Evolutionary conservation across 2,888 invertebrate species (phyloP).

Genomic region (Dryococelus australis): DNA sequence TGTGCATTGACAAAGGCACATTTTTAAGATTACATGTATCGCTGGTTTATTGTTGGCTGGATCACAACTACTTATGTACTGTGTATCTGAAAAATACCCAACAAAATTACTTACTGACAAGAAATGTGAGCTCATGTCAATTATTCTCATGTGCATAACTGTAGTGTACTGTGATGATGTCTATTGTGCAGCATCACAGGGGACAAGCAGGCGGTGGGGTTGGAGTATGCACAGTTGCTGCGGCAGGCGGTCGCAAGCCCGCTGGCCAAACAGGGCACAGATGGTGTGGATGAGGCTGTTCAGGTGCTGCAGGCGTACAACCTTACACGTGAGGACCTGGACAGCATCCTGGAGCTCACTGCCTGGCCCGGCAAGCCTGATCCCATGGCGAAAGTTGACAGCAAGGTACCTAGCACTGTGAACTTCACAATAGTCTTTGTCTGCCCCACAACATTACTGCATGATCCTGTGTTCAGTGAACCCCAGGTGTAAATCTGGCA

Average conservation of each 20-base stretch:
- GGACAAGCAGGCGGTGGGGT: slow-evolving; percentile 80
- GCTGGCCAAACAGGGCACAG: slow-evolving; percentile 70
- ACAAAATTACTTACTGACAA: no score
- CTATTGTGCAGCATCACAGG: slow-evolving; percentile 68
- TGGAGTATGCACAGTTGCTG: slow-evolving; percentile 88
- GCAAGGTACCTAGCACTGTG: slow-evolving; percentile 63
- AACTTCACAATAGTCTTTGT: slow-evolving; percentile 26
- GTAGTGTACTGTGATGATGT: no score
- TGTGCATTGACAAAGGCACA: no score
- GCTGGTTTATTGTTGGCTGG: no score
- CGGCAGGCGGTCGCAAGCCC: slow-evolving; percentile 79
- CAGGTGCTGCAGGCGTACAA: slow-evolving; percentile 83
- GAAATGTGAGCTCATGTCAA: no score
- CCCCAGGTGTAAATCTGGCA: no score
- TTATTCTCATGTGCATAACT: no score
- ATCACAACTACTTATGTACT: no score
- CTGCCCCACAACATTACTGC: no score
- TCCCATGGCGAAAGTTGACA: slow-evolving; percentile 77
- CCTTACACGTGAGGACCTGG: slow-evolving; percentile 89
- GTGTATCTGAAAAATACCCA: no score
- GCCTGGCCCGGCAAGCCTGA: slow-evolving; percentile 83
- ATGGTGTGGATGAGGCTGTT: slow-evolving; percentile 77
- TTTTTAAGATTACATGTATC: no score
- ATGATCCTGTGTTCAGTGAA: no score
- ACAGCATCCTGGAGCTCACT: slow-evolving; percentile 84